Conservation (phyloP, 2,113 vertebrate species). For the Cisticola juncidis region DNA sequence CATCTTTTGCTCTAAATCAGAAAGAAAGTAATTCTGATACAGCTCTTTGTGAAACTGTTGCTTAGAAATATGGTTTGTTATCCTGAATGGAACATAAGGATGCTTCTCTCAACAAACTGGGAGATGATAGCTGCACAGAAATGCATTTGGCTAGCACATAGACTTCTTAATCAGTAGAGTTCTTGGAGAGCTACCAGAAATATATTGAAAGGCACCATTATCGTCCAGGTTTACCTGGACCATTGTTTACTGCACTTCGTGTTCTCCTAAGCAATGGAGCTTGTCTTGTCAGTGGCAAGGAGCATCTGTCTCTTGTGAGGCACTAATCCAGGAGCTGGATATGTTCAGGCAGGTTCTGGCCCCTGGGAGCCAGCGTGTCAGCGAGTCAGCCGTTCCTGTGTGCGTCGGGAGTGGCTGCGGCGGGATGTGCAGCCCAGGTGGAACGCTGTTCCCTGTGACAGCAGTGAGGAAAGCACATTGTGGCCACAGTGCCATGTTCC, state of each 20-base stretch:
- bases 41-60: not conserved
- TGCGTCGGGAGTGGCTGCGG: no score
- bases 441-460: not conserved
- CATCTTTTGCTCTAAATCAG: not conserved
- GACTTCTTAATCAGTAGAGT: not conserved
- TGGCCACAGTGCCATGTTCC: not conserved
- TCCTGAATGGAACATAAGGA: not conserved
- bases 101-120: not conserved
- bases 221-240: not conserved
- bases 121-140: not conserved
- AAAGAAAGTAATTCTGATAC: not conserved
- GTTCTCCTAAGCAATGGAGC: not conserved
- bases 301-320: not conserved
- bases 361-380: not conserved
- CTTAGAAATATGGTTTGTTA: not conserved
- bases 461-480: not conserved
- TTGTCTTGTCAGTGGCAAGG: not conserved
- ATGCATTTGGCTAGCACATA: not conserved
- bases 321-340: not conserved
- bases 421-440: not conserved
- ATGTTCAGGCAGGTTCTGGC: fast-evolving
- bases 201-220: not conserved
- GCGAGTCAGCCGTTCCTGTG: no score
- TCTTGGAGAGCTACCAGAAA: not conserved
- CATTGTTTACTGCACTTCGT: not conserved